Evolutionary conservation across 2,113 vertebrate genomes (phyloP), one percentile per base, ranked within the genome.

Genomic region (Cyprinus carpio): DNA sequence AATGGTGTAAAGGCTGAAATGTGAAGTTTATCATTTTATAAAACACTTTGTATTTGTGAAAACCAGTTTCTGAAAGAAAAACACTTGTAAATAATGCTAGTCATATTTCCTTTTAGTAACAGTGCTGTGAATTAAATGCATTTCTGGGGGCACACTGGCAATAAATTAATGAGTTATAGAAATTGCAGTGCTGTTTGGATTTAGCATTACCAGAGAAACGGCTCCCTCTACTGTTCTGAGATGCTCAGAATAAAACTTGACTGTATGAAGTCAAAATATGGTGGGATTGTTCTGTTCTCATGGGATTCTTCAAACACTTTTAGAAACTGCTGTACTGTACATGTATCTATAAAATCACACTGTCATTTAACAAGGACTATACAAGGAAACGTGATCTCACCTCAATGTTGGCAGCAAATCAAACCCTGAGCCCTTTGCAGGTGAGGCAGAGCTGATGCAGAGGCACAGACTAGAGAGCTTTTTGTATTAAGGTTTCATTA

Each of bases 401-500:
- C 31, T 69, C 65, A 12, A 23, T 23, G 15, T 40, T 71, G 67
- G 67, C 67, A 40, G 67, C 9, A 2, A 23, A 71, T 71, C 67
- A 71, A 40, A 71, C 31, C 34, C 67, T 11, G 67, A 20, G 67
- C 31, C 9, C 4, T 40, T 37, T 1, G 34, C 67, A 71, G 31
- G 18, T 71, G 67, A 69, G 8, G 31, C 67, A 71, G 31, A 23
- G 18, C 18, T 69, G 29, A 34, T 31, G 67, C 11, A 18, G 65
- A 11, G 11, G 31, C 65, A 69, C 29, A 9, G 2, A 65, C 25
- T 18, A 27, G 4, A 54, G 9, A 29, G 27, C 58, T 81, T 49
- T 81, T 81, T 81, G 79, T 67, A 67, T 51, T 81, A 60, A 51
- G 27, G 10, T 23, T 71, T 71, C 31, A 37, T 34, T 34, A 18